A percentile compares a stretch with the other conserved stretches of the same genome.
These are phyloP conservation scores for Piprites chloris DNA, from an alignment of 2,113 vertebrate species.

Conservation along the genomic window DNA sequence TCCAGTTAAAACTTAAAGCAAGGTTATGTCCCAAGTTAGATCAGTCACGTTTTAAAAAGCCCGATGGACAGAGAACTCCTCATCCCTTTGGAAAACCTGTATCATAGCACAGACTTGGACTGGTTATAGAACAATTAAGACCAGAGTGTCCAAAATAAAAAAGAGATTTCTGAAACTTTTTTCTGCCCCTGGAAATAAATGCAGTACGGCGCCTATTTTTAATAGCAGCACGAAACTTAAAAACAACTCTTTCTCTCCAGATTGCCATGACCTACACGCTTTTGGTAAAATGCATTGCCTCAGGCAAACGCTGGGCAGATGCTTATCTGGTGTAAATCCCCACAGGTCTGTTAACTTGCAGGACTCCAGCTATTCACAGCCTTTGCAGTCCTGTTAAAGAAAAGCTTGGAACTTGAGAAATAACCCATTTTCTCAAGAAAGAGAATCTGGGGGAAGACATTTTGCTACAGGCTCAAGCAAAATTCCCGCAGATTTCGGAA, in stretches of 20 bases:
- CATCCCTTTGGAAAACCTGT: background rate
- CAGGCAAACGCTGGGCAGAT: background rate
- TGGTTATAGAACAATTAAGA: background rate
- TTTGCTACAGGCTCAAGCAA: background rate
- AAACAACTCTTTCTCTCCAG: background rate
- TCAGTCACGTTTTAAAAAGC: background rate
- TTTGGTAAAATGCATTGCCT: background rate
- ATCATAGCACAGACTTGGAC: background rate
- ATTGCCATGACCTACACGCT: background rate
- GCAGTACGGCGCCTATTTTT: background rate
- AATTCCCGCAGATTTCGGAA: constrained; percentile 2
- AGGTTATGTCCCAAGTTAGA: background rate
- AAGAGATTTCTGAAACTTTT: background rate
- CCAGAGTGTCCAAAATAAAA: background rate
- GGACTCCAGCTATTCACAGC: background rate
- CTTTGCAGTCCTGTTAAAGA: background rate
- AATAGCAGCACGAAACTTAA: background rate
- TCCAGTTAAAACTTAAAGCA: background rate
- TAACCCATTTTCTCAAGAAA: background rate
- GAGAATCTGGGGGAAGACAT: background rate
- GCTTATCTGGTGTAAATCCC: background rate
- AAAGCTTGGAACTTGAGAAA: background rate
- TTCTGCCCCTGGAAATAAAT: background rate
- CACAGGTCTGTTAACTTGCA: background rate
- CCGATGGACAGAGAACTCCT: background rate